A percentile compares a stretch with the other conserved stretches of the same genome.
Conservation (phyloP, 2,888 invertebrate species). For the Heliconius aoede region DNA sequence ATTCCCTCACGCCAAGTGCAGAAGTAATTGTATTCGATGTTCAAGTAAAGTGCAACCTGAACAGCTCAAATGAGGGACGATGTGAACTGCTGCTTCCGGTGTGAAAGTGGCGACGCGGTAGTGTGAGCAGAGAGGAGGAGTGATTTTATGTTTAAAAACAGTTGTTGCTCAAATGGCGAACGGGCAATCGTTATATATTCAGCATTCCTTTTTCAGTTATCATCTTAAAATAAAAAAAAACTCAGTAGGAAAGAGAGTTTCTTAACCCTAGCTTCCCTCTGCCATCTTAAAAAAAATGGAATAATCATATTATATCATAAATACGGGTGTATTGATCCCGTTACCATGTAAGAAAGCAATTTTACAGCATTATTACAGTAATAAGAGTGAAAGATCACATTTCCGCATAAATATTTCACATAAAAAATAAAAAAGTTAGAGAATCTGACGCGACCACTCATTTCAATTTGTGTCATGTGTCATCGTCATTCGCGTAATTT, state of each 20-base stretch:
- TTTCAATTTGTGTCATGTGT: slow-evolving; percentile 29
- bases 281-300: no score
- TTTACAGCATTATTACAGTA: neutral
- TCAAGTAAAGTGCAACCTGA: slow-evolving; percentile 4
- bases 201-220: no score
- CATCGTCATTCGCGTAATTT: slow-evolving; percentile 28
- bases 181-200: no score
- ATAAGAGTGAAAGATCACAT: neutral
- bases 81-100: slow-evolving; percentile 1
- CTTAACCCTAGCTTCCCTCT: no score
- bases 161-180: no score
- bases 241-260: no score
- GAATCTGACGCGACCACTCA: slow-evolving; percentile 27
- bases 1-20: neutral
- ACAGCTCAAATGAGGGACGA: slow-evolving; percentile 26
- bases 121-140: no score
- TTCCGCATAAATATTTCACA: slow-evolving; percentile 5
- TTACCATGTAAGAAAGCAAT: neutral
- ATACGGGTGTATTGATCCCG: neutral
- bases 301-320: neutral
- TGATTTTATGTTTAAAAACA: no score
- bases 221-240: no score
- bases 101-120: neutral
- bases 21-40: neutral
- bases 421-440: slow-evolving; percentile 22